Percentiles rank a stretch among this genome's conserved stretches.
Conservation (phyloP, 2,888 invertebrate species). For the Sussaba pulchella region DNA sequence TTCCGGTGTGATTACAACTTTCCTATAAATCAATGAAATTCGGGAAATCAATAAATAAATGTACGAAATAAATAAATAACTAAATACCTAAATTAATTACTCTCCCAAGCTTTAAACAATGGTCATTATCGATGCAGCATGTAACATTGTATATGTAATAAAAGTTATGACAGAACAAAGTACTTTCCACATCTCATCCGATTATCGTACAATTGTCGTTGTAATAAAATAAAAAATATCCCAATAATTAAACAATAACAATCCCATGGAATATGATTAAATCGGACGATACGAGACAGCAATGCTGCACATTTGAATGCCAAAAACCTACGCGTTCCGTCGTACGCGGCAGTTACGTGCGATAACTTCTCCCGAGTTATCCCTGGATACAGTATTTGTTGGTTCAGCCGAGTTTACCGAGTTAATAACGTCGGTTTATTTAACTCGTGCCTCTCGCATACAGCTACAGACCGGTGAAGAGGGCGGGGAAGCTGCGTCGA, state of each 20-base stretch:
- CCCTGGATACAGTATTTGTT: slow-evolving; percentile 74
- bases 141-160: too few species aligned
- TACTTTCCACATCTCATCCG: not conserved
- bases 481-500: slow-evolving; percentile 53
- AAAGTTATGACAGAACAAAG: too few species aligned
- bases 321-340: not conserved
- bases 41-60: too few species aligned
- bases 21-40: too few species aligned
- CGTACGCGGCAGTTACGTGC: not conserved
- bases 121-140: too few species aligned
- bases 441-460: slow-evolving; percentile 71
- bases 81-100: too few species aligned
- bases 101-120: too few species aligned
- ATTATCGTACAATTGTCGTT: not conserved
- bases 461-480: slow-evolving; percentile 74
- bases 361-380: slow-evolving; percentile 60
- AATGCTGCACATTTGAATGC: not conserved
- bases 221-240: not conserved
- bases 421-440: slow-evolving; percentile 81
- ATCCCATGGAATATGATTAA: not conserved
- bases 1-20: too few species aligned
- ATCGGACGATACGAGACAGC: not conserved
- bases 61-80: too few species aligned
- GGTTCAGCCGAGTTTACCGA: slow-evolving; percentile 76
- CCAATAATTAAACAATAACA: not conserved